phyloP scores from a whole-genome alignment of 1,140 invertebrate genomes.

The Aradophagus sp. region DNA sequence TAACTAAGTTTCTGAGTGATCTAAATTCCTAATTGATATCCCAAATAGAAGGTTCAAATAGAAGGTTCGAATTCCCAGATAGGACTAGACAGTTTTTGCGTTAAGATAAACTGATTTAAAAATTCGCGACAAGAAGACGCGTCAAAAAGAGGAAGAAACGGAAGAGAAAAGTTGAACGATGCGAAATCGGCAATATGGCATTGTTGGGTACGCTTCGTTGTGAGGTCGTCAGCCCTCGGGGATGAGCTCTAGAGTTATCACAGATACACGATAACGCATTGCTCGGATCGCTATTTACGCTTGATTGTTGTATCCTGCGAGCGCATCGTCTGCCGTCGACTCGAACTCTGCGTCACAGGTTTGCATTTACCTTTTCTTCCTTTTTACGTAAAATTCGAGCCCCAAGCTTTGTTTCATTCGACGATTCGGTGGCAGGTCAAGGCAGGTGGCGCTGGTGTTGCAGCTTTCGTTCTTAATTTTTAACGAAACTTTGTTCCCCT shows the following conservation, averaged over 20 bases:
- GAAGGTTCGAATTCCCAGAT: too few relatives aligned
- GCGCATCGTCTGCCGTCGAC: slow-evolving; percentile 24
- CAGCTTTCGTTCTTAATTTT: slow-evolving; percentile 28
- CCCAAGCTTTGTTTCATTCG: slow-evolving; percentile 29
- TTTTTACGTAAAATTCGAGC: slow-evolving; percentile 24
- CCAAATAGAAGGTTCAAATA: too few relatives aligned
- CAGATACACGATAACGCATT: slow-evolving; percentile 60
- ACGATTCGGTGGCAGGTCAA: slow-evolving; percentile 50
- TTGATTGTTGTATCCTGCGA: slow-evolving; percentile 33
- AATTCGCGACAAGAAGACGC: too few relatives aligned
- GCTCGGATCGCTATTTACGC: slow-evolving; percentile 51
- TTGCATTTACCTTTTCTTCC: too few relatives aligned
- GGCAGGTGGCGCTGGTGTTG: slow-evolving; percentile 26
- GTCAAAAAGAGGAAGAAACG: too few relatives aligned
- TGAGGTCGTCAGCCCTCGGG: slow-evolving; percentile 45
- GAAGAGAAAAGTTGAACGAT: background rate
- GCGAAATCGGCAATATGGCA: slow-evolving; percentile 44
- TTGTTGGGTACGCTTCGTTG: slow-evolving; percentile 42
- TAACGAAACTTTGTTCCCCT: slow-evolving; percentile 24
- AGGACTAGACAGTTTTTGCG: too few relatives aligned
- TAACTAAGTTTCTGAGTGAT: too few relatives aligned
- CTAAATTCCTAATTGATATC: too few relatives aligned
- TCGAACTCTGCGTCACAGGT: slow-evolving; percentile 39
- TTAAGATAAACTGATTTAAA: too few relatives aligned
- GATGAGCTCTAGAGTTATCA: slow-evolving; percentile 60